Evolutionary conservation across 2,797 vertebrate species (phyloP).

Genomic region (Gallinago nigripennis): DNA sequence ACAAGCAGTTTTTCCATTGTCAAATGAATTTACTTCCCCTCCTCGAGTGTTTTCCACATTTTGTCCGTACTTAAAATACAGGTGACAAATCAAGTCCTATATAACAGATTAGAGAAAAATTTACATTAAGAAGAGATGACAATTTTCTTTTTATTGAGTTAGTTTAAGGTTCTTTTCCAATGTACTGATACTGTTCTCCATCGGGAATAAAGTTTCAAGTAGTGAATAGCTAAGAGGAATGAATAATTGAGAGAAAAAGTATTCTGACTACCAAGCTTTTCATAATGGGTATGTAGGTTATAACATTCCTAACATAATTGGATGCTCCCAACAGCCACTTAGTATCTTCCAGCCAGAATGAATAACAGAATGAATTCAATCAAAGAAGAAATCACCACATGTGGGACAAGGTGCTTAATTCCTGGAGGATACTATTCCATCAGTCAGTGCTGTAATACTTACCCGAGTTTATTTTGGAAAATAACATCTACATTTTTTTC

Average conservation of each 20-base stretch:
- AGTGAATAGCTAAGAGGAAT: neutral
- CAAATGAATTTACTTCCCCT: neutral
- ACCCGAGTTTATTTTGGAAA: neutral
- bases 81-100: neutral
- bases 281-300: neutral
- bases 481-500: neutral
- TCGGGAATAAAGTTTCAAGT: neutral
- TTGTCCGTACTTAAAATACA: neutral
- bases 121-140: neutral
- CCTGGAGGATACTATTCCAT: neutral
- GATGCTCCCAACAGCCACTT: neutral
- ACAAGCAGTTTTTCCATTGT: conserved; percentile 4
- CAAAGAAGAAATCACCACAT: neutral
- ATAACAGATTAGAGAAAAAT: neutral
- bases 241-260: neutral
- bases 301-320: neutral
- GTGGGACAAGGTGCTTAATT: rapidly evolving
- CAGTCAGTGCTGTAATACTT: neutral
- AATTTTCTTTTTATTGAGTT: neutral
- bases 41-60: neutral
- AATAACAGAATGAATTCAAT: neutral
- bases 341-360: neutral
- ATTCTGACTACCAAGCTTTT: neutral
- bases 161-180: neutral
- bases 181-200: neutral